Conservation (phyloP, 2,797 vertebrate genomes). For the Arctocebus calabarensis region DNA sequence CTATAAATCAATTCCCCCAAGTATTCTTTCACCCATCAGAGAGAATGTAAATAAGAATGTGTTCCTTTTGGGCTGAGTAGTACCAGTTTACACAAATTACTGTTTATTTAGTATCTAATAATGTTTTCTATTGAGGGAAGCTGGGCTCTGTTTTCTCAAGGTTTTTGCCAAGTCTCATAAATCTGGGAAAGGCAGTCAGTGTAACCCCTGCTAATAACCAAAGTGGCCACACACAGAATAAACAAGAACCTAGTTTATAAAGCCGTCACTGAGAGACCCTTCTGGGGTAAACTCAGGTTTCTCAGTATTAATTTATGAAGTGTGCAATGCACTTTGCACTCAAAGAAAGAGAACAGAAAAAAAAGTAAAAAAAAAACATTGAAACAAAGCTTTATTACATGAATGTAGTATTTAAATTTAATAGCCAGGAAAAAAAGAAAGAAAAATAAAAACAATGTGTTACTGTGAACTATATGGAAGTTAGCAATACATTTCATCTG, state of each 20-base stretch:
- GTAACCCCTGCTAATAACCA: conserved; percentile 73
- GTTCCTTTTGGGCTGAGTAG: conserved; percentile 24
- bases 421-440: neutral
- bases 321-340: conserved; percentile 69
- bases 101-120: conserved; percentile 82
- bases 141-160: conserved; percentile 77
- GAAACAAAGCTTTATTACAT: conserved; percentile 46
- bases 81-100: conserved; percentile 76
- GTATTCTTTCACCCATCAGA: conserved; percentile 51
- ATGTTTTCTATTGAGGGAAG: conserved; percentile 77
- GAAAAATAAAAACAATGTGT: neutral
- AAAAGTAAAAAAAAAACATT: neutral
- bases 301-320: conserved; percentile 78
- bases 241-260: conserved; percentile 72
- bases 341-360: conserved; percentile 59
- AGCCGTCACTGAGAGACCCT: conserved; percentile 46
- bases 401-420: conserved; percentile 47
- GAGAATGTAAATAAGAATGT: conserved; percentile 64
- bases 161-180: conserved; percentile 81
- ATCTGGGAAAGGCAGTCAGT: conserved; percentile 68
- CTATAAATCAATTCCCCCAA: conserved; percentile 46
- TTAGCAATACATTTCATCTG: neutral
- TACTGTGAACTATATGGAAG: conserved; percentile 21
- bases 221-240: conserved; percentile 84
- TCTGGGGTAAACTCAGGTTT: conserved; percentile 49